Percentiles rank a stretch among this genome's conserved stretches.
Conservation (phyloP, 2,113 vertebrate genomes). For the Lasiurus borealis region DNA sequence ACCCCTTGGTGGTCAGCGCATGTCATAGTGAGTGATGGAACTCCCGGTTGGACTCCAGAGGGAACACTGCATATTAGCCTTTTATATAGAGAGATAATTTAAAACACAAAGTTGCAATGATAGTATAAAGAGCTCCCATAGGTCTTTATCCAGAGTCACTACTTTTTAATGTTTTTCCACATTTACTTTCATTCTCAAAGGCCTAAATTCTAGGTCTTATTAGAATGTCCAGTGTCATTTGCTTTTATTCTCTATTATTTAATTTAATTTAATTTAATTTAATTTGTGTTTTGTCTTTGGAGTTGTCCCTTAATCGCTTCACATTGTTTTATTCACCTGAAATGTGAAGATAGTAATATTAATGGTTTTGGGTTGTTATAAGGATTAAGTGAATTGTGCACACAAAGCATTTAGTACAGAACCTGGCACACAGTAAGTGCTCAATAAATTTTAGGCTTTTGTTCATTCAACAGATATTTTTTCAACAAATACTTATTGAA, state of each 20-base stretch:
- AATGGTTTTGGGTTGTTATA: neutral
- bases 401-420: neutral
- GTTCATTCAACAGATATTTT: neutral
- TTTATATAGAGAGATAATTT: slow-evolving; percentile 3
- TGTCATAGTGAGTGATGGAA: no score
- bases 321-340: neutral
- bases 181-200: slow-evolving; percentile 22
- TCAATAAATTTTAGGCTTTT: neutral
- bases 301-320: neutral
- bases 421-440: neutral
- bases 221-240: neutral
- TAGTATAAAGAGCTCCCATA: neutral
- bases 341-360: neutral
- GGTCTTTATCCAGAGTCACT: neutral
- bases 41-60: no score
- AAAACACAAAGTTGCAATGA: neutral
- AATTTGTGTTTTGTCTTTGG: neutral
- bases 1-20: no score
- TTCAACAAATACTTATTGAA: neutral
- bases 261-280: neutral
- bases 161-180: neutral
- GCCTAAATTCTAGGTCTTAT: neutral
- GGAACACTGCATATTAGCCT: neutral
- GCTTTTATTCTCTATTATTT: neutral
- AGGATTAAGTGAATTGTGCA: neutral